These are phyloP conservation scores for Ophion ellenae DNA, from an alignment of 2,888 invertebrate genomes.

Conservation along the genomic window DNA sequence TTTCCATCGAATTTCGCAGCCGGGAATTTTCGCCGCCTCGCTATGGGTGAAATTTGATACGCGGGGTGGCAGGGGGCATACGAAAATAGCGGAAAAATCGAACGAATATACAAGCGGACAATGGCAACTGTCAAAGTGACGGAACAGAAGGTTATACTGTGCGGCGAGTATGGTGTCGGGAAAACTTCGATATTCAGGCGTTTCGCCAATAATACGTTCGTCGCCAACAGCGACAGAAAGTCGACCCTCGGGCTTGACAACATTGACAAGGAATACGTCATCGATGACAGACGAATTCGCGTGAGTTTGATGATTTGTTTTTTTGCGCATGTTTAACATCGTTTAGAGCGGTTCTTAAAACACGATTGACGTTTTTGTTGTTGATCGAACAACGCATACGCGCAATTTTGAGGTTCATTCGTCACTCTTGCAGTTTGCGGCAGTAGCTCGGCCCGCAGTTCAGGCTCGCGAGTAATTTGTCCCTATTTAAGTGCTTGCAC, in stretches of 20 bases:
- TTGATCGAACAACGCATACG: not conserved
- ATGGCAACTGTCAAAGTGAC: slow-evolving; percentile 94
- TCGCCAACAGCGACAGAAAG: slow-evolving; percentile 92
- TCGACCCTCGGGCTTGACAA: slow-evolving; percentile 97
- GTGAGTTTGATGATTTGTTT: slow-evolving; percentile 84
- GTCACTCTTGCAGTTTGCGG: not conserved
- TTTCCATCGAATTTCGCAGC: not conserved
- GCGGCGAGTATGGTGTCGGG: slow-evolving; percentile 98
- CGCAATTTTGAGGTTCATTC: not conserved
- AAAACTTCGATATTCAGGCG: slow-evolving; percentile 97
- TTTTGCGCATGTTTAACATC: not conserved
- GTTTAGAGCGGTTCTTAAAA: not conserved
- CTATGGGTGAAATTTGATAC: not conserved
- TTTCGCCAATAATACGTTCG: slow-evolving; percentile 95
- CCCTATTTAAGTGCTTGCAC: too few species aligned
- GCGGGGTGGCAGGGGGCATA: not conserved
- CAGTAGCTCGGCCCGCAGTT: not conserved
- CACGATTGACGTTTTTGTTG: not conserved
- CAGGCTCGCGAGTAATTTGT: not conserved
- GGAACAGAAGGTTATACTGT: slow-evolving; percentile 95
- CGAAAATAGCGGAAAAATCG: not conserved
- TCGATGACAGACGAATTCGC: slow-evolving; percentile 91
- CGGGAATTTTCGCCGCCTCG: not conserved
- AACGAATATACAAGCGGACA: slow-evolving; percentile 20
- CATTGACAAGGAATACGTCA: slow-evolving; percentile 91